These are phyloP conservation scores for Epizoanthus scotinus DNA, from an alignment of 92 coral and sea anemone species.

Conservation along the genomic window DNA sequence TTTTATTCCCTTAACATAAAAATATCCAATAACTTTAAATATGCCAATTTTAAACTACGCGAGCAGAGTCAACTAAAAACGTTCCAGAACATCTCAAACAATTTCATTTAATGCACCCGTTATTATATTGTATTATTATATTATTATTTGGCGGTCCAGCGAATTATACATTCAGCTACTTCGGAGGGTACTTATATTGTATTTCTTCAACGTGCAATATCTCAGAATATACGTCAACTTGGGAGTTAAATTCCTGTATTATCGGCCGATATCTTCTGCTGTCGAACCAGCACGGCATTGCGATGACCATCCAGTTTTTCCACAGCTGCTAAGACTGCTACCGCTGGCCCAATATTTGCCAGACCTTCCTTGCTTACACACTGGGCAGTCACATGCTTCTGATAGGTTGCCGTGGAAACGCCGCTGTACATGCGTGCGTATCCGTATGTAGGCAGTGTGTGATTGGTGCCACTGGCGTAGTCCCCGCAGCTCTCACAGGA, in stretches of 20 bases:
- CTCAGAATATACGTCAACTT: background rate
- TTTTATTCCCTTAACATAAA: too few species aligned
- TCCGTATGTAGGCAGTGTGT: slow-evolving; percentile 65
- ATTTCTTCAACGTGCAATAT: too few species aligned
- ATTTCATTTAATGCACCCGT: too few species aligned
- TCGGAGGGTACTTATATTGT: too few species aligned
- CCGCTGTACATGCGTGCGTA: slow-evolving; percentile 68
- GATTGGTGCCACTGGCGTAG: slow-evolving; percentile 62
- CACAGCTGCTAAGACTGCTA: slow-evolving; percentile 58
- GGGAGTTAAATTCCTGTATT: background rate
- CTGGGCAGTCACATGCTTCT: slow-evolving; percentile 57
- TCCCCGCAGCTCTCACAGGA: slow-evolving; percentile 64
- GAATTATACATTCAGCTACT: too few species aligned
- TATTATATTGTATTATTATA: too few species aligned
- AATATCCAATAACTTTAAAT: too few species aligned
- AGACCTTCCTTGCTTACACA: slow-evolving; percentile 50
- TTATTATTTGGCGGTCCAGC: too few species aligned
- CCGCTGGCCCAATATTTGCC: slow-evolving; percentile 64
- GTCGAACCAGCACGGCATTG: slow-evolving; percentile 56
- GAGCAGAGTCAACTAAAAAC: too few species aligned
- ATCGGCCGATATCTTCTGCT: slow-evolving; percentile 17
- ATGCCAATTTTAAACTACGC: too few species aligned
- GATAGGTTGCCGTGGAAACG: slow-evolving; percentile 61
- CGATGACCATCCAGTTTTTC: slow-evolving; percentile 61
- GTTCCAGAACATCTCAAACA: too few species aligned